Percentiles rank a stretch among this genome's conserved stretches.
phyloP scores from a whole-genome alignment of 2,113 vertebrate species.

The Prietella phreatophila region DNA sequence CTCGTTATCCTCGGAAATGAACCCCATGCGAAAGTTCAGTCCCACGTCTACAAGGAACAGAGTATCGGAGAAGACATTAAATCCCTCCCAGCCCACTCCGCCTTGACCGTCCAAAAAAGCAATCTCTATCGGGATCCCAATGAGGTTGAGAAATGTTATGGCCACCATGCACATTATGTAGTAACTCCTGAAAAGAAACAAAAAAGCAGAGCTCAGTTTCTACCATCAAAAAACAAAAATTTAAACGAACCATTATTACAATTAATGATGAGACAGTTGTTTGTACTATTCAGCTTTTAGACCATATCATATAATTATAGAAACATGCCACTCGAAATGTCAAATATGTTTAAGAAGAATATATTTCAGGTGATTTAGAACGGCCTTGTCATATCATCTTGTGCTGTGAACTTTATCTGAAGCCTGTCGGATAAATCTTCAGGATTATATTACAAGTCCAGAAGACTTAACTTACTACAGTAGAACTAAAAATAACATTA shows the following conservation, averaged over 20 bases:
- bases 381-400: background rate
- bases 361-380: background rate
- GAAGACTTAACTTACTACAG: too few relatives aligned
- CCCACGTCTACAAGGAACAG: conserved; percentile 51
- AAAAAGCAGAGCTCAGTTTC: background rate
- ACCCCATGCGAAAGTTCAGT: conserved; percentile 53
- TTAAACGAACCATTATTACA: background rate
- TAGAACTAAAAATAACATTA: background rate
- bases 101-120: conserved; percentile 46
- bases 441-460: background rate
- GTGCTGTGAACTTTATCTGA: background rate
- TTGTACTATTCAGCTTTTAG: background rate
- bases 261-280: background rate
- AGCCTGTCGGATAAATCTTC: background rate
- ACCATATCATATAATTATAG: background rate
- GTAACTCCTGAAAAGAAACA: conserved; percentile 40
- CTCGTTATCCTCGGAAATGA: conserved; percentile 46
- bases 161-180: conserved; percentile 52
- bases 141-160: conserved; percentile 50
- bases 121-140: conserved; percentile 54
- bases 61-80: conserved; percentile 53
- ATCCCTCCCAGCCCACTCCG: conserved; percentile 37
- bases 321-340: background rate
- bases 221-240: background rate
- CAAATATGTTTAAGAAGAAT: background rate